Conservation (phyloP, 2,797 vertebrate genomes). For the Sebastes minor region DNA sequence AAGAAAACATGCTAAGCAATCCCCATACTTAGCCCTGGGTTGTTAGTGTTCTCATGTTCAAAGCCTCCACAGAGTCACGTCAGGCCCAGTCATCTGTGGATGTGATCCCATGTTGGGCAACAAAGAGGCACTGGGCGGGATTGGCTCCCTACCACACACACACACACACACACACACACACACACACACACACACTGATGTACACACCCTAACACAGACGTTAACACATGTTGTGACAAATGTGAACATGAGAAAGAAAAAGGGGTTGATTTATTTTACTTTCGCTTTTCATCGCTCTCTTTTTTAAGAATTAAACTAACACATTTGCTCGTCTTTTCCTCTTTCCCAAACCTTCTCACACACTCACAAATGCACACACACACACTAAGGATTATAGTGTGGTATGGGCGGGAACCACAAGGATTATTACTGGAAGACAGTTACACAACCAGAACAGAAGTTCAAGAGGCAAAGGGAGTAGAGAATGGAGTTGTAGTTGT, state of each 20-base stretch:
- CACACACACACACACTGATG: neutral
- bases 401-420: conserved; percentile 55
- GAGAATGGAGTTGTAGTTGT: conserved; percentile 1
- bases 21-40: conserved; percentile 25
- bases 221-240: neutral
- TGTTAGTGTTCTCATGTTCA: conserved; percentile 58
- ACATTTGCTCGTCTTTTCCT: neutral
- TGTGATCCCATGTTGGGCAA: conserved; percentile 65
- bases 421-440: conserved; percentile 71
- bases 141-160: conserved; percentile 6
- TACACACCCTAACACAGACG: neutral
- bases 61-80: conserved; percentile 45
- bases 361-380: neutral
- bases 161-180: neutral
- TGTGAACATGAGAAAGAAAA: conserved; percentile 4
- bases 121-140: conserved; percentile 47
- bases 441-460: conserved; percentile 65
- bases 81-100: conserved; percentile 29
- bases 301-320: neutral
- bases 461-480: conserved; percentile 38
- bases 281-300: neutral
- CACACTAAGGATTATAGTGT: conserved; percentile 48
- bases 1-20: conserved; percentile 42
- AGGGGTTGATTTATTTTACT: neutral
- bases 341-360: neutral